Conservation (phyloP, 2,113 vertebrate genomes). For the Podarcis muralis region DNA sequence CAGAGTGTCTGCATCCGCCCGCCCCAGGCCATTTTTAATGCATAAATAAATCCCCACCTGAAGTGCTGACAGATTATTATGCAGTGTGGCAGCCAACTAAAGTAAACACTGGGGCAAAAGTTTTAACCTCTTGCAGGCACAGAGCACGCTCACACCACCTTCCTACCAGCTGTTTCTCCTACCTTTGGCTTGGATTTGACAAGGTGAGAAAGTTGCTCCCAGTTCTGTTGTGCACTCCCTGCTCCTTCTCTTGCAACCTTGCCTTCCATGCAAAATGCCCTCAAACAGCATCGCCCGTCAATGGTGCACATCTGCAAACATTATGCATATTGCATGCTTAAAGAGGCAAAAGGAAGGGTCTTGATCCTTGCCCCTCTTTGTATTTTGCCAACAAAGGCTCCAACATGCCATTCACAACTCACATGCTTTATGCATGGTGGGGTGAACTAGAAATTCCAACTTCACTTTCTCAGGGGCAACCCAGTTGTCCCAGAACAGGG, state of each 20-base stretch:
- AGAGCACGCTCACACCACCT: conserved; percentile 11
- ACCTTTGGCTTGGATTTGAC: background rate
- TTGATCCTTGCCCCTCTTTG: background rate
- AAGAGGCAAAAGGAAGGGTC: background rate
- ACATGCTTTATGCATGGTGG: background rate
- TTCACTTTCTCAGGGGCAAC: too few species aligned
- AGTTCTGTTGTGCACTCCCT: background rate
- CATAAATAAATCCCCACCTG: conserved; percentile 85
- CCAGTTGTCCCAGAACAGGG: too few species aligned
- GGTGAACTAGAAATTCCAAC: background rate
- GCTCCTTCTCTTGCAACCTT: background rate
- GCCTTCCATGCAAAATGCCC: background rate
- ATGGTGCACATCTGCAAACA: background rate
- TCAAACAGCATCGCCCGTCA: background rate
- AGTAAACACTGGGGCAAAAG: conserved; percentile 76
- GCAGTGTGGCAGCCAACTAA: conserved; percentile 76
- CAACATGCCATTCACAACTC: background rate
- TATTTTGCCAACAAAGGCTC: background rate
- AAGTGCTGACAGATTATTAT: conserved; percentile 83
- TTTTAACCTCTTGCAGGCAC: conserved; percentile 77
- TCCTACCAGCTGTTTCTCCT: background rate
- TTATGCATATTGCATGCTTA: background rate
- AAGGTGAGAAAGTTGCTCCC: background rate
- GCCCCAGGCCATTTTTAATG: conserved; percentile 81
- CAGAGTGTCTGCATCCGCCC: conserved; percentile 77